phyloP scores from a whole-genome alignment of 2,888 invertebrate genomes.

The Tortrix viridana region DNA sequence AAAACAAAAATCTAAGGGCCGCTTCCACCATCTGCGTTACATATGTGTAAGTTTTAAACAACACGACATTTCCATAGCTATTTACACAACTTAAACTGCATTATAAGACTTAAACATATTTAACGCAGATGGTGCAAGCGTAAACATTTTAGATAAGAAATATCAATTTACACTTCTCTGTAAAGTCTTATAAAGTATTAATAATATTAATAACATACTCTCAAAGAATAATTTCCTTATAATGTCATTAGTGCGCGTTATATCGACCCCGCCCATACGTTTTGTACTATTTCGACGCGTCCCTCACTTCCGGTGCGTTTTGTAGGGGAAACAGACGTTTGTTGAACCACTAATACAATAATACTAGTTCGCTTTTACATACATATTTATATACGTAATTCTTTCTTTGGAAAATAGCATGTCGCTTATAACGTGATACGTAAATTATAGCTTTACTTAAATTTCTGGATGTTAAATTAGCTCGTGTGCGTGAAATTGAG shows the following conservation, averaged over 20 bases:
- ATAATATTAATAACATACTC: slow-evolving; percentile 22
- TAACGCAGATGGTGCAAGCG: no score
- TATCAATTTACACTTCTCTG: no score
- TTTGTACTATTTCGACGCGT: slow-evolving; percentile 68
- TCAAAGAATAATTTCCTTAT: slow-evolving; percentile 55
- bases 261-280: slow-evolving; percentile 73
- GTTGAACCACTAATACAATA: slow-evolving; percentile 14
- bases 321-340: slow-evolving; percentile 48
- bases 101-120: no score
- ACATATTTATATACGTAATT: slow-evolving; percentile 4
- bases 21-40: no score
- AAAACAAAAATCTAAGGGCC: no score
- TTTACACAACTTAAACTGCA: no score
- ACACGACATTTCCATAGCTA: no score
- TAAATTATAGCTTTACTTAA: neutral
- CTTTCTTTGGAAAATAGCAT: neutral
- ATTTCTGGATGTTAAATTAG: neutral
- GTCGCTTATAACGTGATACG: neutral
- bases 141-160: no score
- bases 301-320: slow-evolving; percentile 63
- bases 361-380: slow-evolving; percentile 16
- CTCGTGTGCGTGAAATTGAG: slow-evolving; percentile 17
- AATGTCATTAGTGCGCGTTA: slow-evolving; percentile 67
- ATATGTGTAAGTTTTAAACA: no score
- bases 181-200: no score